Base-by-base conservation (phyloP, 2,113 vertebrate species). In the Thinocorus orbignyianus region DNA sequence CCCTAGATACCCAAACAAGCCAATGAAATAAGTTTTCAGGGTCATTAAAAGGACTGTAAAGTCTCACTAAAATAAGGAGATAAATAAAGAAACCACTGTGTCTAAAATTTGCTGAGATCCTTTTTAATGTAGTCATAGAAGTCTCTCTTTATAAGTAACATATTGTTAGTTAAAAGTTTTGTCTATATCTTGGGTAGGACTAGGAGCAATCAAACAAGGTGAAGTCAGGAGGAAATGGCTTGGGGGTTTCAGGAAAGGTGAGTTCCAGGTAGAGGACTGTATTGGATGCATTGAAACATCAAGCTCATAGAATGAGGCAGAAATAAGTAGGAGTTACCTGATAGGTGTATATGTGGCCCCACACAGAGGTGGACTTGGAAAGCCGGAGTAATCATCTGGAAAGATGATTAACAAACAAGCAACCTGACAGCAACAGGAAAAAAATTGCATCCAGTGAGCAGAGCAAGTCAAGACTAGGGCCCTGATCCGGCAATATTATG, bases 351-450 rank as follows among this genome's bases (percentile, higher is more conserved):
- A 55, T 76, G 44, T 86, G 81, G 26, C 71, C 86, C 8, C 92
- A 70, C 86, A 72, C 64, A 76, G 72, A 88, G 86, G 31, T 54
- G 39, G 33, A 74, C 39, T 71, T 71, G 72, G 80, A 92, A 93
- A 79, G 39, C 46, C 84, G n/a, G 28, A 86, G 15, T 52, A 69
- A 84, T 94, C 64, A 79, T 88, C 76, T 95, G 95, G 88, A 94
- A 95, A 95, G 55, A 73, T 65, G 74, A 88, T 94, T 86, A 84
- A 52, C 78, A 93, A 93, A 81, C 52, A 95, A 93, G 31, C 13
- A 72, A 20, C n/a, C 0, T 17, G 72, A 70, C 48, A 88, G 44
- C 39, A 94, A 86, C 19, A 86, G 57, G n/a, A 28, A 88, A 92
- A 92, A 86, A 80, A 51, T 23, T 71, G 57, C 46, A 83, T 51